Evolutionary conservation across 2,113 vertebrate genomes (phyloP).

Genomic region (Hippopotamus amphibius): DNA sequence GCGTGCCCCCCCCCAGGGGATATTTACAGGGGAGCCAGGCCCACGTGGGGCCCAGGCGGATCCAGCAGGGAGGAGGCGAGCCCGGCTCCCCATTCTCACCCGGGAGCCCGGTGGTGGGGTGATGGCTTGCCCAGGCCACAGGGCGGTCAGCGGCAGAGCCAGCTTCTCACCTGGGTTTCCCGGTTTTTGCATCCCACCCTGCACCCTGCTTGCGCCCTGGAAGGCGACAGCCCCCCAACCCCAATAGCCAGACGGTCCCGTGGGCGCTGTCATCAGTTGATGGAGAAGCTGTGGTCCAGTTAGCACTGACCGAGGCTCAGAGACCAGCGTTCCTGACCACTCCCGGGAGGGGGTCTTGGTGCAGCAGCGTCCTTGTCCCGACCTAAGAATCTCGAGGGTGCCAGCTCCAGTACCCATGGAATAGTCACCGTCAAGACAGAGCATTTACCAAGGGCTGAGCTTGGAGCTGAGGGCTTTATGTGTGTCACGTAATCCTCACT

Average conservation of each 20-base stretch:
- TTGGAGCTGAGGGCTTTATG: background rate
- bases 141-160: background rate
- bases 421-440: rapidly evolving
- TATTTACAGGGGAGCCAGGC: background rate
- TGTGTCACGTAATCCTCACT: background rate
- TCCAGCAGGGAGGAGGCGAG: background rate
- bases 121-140: background rate
- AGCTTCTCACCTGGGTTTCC: background rate
- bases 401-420: background rate
- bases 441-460: background rate
- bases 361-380: no score
- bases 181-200: background rate
- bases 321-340: background rate
- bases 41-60: background rate
- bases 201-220: background rate
- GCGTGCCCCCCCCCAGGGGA: rapidly evolving
- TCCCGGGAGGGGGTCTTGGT: background rate
- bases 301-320: background rate
- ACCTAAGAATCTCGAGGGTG: background rate
- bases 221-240: no score
- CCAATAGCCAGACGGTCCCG: background rate
- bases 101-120: background rate
- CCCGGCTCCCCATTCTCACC: background rate
- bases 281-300: background rate
- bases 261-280: background rate